Evolutionary conservation across 2,888 invertebrate species (phyloP).

Genomic region (Deilephila elpenor): DNA sequence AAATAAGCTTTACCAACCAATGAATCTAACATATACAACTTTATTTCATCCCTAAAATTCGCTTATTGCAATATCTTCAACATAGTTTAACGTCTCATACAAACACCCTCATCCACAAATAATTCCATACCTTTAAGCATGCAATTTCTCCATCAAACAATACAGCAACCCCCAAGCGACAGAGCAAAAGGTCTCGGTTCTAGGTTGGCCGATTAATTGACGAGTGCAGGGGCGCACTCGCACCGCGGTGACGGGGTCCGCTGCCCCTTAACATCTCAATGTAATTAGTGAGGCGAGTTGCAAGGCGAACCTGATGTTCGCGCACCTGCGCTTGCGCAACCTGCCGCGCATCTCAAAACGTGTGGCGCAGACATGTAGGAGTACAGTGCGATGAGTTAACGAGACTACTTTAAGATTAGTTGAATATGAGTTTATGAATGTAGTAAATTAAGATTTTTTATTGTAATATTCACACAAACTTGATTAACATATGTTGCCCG

Average conservation of each 20-base stretch:
- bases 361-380: background rate
- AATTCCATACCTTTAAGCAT: background rate
- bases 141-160: slow-evolving; percentile 4
- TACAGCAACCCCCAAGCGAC: background rate
- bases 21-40: too few relatives aligned
- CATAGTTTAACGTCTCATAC: background rate
- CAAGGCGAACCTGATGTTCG: slow-evolving; percentile 48
- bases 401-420: too few relatives aligned
- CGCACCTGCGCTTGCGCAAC: slow-evolving; percentile 41
- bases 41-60: too few relatives aligned
- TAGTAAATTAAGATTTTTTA: too few relatives aligned
- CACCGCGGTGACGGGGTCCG: background rate
- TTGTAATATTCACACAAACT: too few relatives aligned
- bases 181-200: background rate
- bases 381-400: slow-evolving; percentile 19
- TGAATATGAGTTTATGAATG: too few relatives aligned
- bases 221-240: background rate
- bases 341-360: slow-evolving; percentile 40
- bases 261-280: background rate
- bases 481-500: too few relatives aligned
- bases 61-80: too few relatives aligned
- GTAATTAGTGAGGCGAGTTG: slow-evolving; percentile 47
- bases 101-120: background rate
- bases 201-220: slow-evolving; percentile 8
- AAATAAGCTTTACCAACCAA: too few relatives aligned